These are phyloP conservation scores for Rousettus madagascariensis DNA, from an alignment of 2,797 vertebrate genomes.

Conservation along the genomic window DNA sequence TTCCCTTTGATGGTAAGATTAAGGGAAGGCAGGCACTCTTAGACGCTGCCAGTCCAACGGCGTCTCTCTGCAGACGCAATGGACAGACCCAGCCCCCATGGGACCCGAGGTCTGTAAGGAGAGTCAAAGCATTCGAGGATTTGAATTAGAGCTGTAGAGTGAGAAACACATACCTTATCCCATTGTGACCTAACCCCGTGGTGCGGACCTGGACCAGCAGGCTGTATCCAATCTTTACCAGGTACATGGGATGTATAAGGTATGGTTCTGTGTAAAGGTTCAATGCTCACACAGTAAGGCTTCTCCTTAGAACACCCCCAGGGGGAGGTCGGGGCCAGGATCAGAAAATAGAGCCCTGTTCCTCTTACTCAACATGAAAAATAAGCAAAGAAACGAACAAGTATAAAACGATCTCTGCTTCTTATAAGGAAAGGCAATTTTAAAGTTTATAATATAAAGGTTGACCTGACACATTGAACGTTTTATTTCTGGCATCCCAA, in stretches of 20 bases:
- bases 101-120: neutral
- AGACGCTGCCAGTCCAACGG: neutral
- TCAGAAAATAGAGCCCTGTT: neutral
- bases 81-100: neutral
- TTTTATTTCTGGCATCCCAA: neutral
- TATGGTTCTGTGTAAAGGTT: neutral
- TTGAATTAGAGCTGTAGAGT: neutral
- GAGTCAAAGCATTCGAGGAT: too few relatives aligned
- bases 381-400: constrained; percentile 1
- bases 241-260: fast-evolving
- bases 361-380: neutral
- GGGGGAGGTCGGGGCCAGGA: neutral
- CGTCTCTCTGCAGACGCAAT: neutral
- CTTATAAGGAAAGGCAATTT: neutral
- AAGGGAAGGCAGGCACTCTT: neutral
- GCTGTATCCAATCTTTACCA: neutral
- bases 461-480: neutral
- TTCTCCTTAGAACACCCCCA: neutral
- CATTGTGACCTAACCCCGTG: too few relatives aligned
- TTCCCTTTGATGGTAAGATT: neutral
- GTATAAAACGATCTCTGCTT: neutral
- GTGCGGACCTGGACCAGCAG: too few relatives aligned
- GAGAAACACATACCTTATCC: neutral
- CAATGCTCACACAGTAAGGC: neutral
- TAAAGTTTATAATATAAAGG: neutral